Evolutionary conservation across 2,113 vertebrate genomes (phyloP), one percentile per base, ranked within the genome.

Genomic region (Terrapene triunguis): DNA sequence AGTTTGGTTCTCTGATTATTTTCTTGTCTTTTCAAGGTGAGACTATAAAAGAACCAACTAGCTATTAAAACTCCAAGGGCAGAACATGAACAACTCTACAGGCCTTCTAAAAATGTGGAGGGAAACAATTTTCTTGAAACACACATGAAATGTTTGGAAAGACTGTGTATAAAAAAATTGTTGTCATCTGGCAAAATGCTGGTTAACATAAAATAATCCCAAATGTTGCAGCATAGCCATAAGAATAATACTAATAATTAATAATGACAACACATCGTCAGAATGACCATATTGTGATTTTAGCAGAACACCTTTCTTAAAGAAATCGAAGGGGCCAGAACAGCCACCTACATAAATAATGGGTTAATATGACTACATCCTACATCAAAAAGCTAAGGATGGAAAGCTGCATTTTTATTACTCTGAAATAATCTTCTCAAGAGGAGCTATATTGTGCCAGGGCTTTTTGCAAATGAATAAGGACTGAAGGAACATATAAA

Each of bases 161-260:
- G 80, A 44, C 25, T 92, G 84, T 76, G 82, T 80, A 92, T 84
- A 93, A 97, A 94, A 92, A 88, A 95, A 90, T 82, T 97, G 88
- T 90, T 82, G 90, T 74, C 82, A 89, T 76, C 69, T 92, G 91
- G 92, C 90, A 93, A 93, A 90, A 47, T 78, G 51, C 54, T 44
- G 35, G 65, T 90, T 88, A 82, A 51, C 50, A 51, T 88, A 87
- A 79, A 82, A 96, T 83, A 93, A 94, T 93, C 89, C 88, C 88
- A 91, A 94, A 92, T 91, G 85, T 32, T 95, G 50, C 92, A 89
- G 32, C 79, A 95, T 10, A 72, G n/a, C 19, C 38, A 8, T 65
- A 94, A 47, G 22, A 92, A 51, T 17, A 87, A 44, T 32, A 85
- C 38, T 74, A 55, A 24, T 57, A 25, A 74, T 79, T 83, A 90